Percentiles rank a stretch among this genome's conserved stretches.
These are phyloP conservation scores for Chanos chanos DNA, from an alignment of 2,797 vertebrate genomes.

Conservation along the genomic window DNA sequence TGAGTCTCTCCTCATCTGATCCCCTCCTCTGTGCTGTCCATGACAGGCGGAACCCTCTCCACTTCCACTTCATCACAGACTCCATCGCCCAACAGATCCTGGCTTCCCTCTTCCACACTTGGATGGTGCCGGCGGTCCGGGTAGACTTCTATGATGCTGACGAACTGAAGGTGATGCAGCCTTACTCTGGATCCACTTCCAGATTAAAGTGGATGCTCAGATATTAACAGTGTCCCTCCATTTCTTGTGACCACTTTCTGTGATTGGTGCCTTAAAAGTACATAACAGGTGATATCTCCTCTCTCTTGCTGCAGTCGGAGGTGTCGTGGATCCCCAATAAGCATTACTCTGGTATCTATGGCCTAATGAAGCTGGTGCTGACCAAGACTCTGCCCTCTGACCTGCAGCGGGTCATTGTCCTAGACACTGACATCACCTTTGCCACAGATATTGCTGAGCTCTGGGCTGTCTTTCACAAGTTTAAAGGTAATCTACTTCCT, in stretches of 20 bases:
- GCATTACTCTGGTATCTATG: constrained; percentile 97
- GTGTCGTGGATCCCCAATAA: constrained; percentile 99
- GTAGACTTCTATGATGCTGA: constrained; percentile 97
- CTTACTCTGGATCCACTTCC: too few relatives aligned
- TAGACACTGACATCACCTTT: constrained; percentile 97
- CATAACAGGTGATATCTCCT: background rate
- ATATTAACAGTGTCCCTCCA: background rate
- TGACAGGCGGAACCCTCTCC: constrained; percentile 89
- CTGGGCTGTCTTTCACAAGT: constrained; percentile 98
- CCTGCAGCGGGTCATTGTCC: constrained; percentile 91
- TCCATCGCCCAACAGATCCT: constrained; percentile 94
- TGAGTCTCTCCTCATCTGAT: too few relatives aligned
- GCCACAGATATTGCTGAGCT: constrained; percentile 96
- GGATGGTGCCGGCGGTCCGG: constrained; percentile 96
- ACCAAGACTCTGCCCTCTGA: constrained; percentile 91
- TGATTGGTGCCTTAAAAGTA: background rate
- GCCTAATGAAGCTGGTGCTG: constrained; percentile 97
- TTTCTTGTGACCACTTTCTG: background rate
- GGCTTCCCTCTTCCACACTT: constrained; percentile 90
- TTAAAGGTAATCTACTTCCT: constrained; percentile 79
- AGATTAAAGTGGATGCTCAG: too few relatives aligned
- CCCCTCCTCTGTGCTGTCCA: too few relatives aligned
- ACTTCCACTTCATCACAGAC: constrained; percentile 97
- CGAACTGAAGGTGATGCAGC: constrained; percentile 98
- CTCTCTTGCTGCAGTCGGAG: constrained; percentile 84